A percentile compares a stretch with the other conserved stretches of the same genome.
These are phyloP conservation scores for Lysandra bellargus DNA, from an alignment of 2,888 invertebrate species.

Conservation along the genomic window DNA sequence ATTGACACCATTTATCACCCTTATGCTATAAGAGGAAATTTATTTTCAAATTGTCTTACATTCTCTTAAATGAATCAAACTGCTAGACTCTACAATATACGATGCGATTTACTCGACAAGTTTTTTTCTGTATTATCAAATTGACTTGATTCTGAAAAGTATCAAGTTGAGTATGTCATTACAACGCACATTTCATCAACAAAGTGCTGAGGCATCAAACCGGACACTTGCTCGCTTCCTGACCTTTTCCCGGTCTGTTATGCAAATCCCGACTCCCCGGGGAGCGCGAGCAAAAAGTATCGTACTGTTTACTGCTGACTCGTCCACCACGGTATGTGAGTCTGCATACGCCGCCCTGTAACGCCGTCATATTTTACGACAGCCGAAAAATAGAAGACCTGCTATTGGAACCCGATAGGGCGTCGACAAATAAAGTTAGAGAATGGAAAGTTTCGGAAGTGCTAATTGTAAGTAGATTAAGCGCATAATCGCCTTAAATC, in stretches of 20 bases:
- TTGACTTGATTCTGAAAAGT: background rate
- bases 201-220: constrained; percentile 72
- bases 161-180: constrained; percentile 47
- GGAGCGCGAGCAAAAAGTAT: constrained; percentile 79
- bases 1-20: background rate
- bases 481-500: background rate
- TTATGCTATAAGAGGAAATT: background rate
- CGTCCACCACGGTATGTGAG: constrained; percentile 67
- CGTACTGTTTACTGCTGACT: constrained; percentile 76
- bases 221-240: constrained; percentile 79
- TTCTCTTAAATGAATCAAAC: background rate
- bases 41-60: background rate
- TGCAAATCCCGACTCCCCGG: constrained; percentile 70
- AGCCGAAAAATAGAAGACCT: constrained; percentile 2
- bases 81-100: background rate
- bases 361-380: constrained; percentile 30
- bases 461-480: background rate
- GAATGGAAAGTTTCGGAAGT: background rate
- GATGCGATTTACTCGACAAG: background rate
- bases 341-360: constrained; percentile 67
- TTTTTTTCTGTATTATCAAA: background rate
- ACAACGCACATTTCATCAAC: constrained; percentile 51
- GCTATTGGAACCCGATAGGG: constrained; percentile 1
- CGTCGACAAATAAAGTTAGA: background rate
- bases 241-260: constrained; percentile 79